These are phyloP conservation scores for Ceratina japonica DNA, from an alignment of 1,140 invertebrate species.

Conservation along the genomic window DNA sequence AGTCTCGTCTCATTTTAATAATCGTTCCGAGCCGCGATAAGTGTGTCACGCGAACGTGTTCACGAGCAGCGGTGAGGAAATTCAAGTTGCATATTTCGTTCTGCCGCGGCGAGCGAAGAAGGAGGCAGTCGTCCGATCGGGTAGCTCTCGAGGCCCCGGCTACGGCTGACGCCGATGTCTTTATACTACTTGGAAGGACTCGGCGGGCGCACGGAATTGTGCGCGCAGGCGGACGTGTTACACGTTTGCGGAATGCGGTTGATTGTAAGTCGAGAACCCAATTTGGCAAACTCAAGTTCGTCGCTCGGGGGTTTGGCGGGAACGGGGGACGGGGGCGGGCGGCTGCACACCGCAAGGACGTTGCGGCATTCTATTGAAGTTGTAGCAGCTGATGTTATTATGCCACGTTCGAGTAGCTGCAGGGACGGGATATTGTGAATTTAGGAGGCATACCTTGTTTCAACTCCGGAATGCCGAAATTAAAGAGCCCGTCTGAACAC, in stretches of 20 bases:
- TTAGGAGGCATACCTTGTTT: constrained; percentile 33
- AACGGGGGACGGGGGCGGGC: neutral
- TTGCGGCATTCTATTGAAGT: constrained; percentile 56
- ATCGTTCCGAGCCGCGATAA: too few species aligned
- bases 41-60: too few species aligned
- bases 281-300: constrained; percentile 64
- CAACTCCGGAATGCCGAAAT: constrained; percentile 43
- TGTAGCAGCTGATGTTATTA: constrained; percentile 58
- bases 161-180: constrained; percentile 32
- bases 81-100: too few species aligned
- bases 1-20: too few species aligned
- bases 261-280: constrained; percentile 64
- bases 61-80: too few species aligned
- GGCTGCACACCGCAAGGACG: constrained; percentile 52
- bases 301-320: constrained; percentile 10
- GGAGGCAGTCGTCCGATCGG: neutral
- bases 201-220: constrained; percentile 41
- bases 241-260: constrained; percentile 63
- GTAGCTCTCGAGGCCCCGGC: too few species aligned
- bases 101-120: neutral
- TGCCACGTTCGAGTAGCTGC: constrained; percentile 19
- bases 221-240: constrained; percentile 45
- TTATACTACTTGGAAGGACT: constrained; percentile 12
- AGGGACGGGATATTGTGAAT: constrained; percentile 45
- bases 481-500: constrained; percentile 25